phyloP scores from a whole-genome alignment of 2,888 invertebrate species.

The Lochmaea crataegi region DNA sequence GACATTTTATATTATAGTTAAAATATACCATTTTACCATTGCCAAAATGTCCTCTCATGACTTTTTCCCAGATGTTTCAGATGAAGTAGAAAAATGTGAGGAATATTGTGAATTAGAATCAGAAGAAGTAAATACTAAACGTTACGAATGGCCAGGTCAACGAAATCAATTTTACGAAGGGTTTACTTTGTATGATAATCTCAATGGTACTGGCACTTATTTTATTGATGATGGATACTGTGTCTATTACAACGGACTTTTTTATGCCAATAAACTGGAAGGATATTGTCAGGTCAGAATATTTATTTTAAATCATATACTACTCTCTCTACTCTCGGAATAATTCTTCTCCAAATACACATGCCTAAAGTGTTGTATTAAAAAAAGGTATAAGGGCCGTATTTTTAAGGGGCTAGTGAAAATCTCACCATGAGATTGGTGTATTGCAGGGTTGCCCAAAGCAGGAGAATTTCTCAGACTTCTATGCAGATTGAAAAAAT shows the following conservation, averaged over 20 bases:
- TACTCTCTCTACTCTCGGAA: not conserved
- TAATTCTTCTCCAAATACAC: no score
- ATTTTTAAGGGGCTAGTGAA: no score
- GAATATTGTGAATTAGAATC: not conserved
- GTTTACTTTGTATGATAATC: constrained; percentile 63
- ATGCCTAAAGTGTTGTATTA: no score
- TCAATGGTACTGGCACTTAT: constrained; percentile 69
- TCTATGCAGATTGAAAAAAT: no score
- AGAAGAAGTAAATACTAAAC: not conserved
- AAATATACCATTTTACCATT: not conserved
- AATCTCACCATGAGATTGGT: no score
- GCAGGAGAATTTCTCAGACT: no score
- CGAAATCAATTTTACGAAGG: constrained; percentile 65
- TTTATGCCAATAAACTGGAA: constrained; percentile 66
- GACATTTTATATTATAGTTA: no score
- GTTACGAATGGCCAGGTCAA: not conserved
- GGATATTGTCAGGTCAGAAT: constrained; percentile 55
- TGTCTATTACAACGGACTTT: constrained; percentile 61
- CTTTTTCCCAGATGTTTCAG: not conserved
- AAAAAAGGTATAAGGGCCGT: no score
- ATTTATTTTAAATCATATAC: no score
- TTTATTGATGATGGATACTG: constrained; percentile 49
- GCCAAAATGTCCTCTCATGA: not conserved
- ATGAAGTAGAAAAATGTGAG: not conserved
- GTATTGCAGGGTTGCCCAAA: no score